Base-by-base conservation (phyloP, 2,113 vertebrate species). In the Connochaetes taurinus region DNA sequence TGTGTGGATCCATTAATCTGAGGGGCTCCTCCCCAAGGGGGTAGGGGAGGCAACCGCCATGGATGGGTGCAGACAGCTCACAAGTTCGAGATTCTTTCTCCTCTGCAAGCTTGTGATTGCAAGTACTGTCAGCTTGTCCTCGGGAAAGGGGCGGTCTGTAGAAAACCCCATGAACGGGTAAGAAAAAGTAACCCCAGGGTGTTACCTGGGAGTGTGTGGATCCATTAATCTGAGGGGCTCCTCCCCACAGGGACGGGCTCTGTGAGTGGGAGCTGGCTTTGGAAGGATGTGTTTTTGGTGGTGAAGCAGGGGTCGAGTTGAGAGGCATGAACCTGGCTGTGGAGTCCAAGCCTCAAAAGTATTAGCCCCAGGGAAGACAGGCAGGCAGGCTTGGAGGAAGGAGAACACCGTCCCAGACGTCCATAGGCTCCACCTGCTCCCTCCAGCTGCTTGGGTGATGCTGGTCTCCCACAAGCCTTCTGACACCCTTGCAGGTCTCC, bases 291-390 rank as follows among this genome's bases (percentile, higher is more conserved):
- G n/a, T 43, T 27, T 27, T 85, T 43, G 64, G 33, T 27, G 45
- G n/a, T 4, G 7, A 31, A 33, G 33, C 5, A 6, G 25, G 57
- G 47, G n/a, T 1, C 2, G 11, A 12, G 0, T 9, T 7, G 16
- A 55, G 57, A 50, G 11, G 57, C 7, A 7, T 8, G 1, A 50
- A 45, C 2, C 40, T 43, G 40, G 55, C 52, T 85, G 16, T n/a
- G 31, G 53, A 47, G 47, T 19, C n/a, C 60, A 8, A 43, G 45
- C 27, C 27, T 13, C n/a, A 8, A 52, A 52, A 31, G 13, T 29
- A 25, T 64, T 7, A 27, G 86, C 50, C 50, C 80, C 0, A 3
- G 80, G 29, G 1, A 50, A n/a, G 87, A 17, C 15, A 50, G 19
- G 36, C 36, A 10, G 14, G 58, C 16, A 10, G 33, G 29, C 45